A percentile compares a stretch with the other conserved stretches of the same genome.
Conservation (phyloP, 2,113 vertebrate species). For the Platycercus adscitus region DNA sequence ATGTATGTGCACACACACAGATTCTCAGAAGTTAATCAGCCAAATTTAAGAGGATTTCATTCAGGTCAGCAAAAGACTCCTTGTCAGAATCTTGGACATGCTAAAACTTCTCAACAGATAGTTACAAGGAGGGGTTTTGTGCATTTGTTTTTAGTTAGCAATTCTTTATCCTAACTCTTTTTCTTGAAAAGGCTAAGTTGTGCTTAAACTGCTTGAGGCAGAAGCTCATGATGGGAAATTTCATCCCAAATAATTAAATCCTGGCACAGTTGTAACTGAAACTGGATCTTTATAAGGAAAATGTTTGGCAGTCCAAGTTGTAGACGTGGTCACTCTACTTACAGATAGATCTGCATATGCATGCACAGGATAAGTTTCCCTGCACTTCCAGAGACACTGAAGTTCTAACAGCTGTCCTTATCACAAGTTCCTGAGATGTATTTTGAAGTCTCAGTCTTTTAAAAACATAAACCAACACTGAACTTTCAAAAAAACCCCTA, state of each 20-base stretch:
- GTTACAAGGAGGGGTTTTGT: not conserved
- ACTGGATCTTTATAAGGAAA: not conserved
- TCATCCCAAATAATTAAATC: not conserved
- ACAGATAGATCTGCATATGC: not conserved
- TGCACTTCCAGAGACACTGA: not conserved
- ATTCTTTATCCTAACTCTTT: not conserved
- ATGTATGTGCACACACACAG: fast-evolving
- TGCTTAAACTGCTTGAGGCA: not conserved
- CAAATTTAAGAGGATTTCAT: not conserved
- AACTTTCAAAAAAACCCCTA: not conserved
- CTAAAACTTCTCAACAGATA: not conserved
- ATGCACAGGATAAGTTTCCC: not conserved
- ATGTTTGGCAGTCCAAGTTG: not conserved
- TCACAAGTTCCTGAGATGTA: not conserved
- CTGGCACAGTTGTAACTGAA: not conserved
- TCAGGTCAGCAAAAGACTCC: not conserved
- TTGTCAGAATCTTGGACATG: not conserved
- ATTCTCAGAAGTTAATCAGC: not conserved
- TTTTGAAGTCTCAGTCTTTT: not conserved
- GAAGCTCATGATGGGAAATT: not conserved
- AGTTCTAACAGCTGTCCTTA: not conserved
- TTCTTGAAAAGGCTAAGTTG: not conserved
- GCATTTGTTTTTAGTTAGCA: not conserved
- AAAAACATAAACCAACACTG: not conserved
- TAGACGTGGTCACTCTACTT: not conserved